These are phyloP conservation scores for Characodon lateralis DNA, from an alignment of 2,797 vertebrate genomes.

Conservation along the genomic window DNA sequence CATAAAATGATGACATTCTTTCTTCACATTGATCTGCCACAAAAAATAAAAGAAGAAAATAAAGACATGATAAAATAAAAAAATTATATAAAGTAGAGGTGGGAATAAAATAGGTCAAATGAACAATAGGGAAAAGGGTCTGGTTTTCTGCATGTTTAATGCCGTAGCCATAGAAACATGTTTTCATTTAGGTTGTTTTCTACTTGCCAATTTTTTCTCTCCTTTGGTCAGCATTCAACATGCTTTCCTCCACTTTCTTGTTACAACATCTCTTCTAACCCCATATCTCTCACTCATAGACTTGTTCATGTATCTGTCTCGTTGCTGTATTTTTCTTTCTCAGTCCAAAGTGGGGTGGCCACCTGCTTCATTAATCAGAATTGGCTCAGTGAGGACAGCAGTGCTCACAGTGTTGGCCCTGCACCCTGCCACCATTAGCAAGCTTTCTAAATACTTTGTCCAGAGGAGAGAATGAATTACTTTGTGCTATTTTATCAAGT, in stretches of 20 bases:
- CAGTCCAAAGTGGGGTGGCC: constrained; percentile 68
- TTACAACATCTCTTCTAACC: constrained; percentile 38
- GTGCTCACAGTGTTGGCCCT: constrained; percentile 63
- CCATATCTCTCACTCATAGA: constrained; percentile 16
- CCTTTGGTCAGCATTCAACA: background rate
- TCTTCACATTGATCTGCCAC: constrained; percentile 49
- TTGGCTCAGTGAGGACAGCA: constrained; percentile 55
- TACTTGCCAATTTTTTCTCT: background rate
- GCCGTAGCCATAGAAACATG: background rate
- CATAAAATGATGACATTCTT: constrained; percentile 59
- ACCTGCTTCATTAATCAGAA: constrained; percentile 82
- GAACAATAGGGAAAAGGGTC: background rate
- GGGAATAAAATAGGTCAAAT: background rate
- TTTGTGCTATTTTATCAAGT: constrained; percentile 26
- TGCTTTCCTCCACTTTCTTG: constrained; percentile 7
- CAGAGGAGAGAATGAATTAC: constrained; percentile 8
- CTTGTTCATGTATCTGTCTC: constrained; percentile 55
- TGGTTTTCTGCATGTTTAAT: constrained; percentile 17
- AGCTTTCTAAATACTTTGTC: constrained; percentile 60
- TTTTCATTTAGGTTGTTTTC: constrained; percentile 7
- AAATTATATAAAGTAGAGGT: constrained; percentile 20
- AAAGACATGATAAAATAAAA: constrained; percentile 42
- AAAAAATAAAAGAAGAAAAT: constrained; percentile 35
- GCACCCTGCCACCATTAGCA: constrained; percentile 62
- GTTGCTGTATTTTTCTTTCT: constrained; percentile 49